Percentiles rank a stretch among this genome's conserved stretches.
phyloP scores from a whole-genome alignment of 2,797 vertebrate species.

The Sebastes diploproa region DNA sequence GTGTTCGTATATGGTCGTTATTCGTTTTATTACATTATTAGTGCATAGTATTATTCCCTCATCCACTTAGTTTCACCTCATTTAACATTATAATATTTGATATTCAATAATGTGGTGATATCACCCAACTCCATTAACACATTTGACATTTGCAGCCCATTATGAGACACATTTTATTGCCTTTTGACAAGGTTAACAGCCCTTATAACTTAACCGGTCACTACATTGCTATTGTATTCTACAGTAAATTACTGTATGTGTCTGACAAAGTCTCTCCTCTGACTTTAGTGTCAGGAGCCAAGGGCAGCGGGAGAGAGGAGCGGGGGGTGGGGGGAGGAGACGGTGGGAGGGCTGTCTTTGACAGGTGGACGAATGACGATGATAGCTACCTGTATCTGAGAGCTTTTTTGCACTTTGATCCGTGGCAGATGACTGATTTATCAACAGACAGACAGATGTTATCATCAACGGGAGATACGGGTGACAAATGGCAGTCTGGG shows the following conservation, averaged over 20 bases:
- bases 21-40: neutral
- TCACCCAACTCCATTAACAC: neutral
- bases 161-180: neutral
- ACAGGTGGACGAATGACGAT: conserved; percentile 56
- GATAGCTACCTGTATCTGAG: conserved; percentile 33
- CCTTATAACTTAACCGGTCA: neutral
- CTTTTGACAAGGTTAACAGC: neutral
- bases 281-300: conserved; percentile 29
- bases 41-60: neutral
- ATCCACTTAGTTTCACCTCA: neutral
- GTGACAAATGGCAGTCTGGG: conserved; percentile 55
- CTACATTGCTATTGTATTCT: neutral
- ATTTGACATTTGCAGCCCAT: conserved; percentile 25
- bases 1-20: neutral
- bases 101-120: neutral
- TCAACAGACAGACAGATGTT: conserved; percentile 57
- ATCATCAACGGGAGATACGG: conserved; percentile 50
- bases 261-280: neutral
- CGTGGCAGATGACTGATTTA: conserved; percentile 44
- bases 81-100: neutral
- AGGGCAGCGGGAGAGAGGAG: conserved; percentile 39
- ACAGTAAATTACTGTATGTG: neutral
- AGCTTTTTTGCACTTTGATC: conserved; percentile 60
- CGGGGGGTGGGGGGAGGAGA: neutral
- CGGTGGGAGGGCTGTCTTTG: conserved; percentile 34